Conservation (phyloP, 2,797 vertebrate genomes). For the Crax fasciolata region DNA sequence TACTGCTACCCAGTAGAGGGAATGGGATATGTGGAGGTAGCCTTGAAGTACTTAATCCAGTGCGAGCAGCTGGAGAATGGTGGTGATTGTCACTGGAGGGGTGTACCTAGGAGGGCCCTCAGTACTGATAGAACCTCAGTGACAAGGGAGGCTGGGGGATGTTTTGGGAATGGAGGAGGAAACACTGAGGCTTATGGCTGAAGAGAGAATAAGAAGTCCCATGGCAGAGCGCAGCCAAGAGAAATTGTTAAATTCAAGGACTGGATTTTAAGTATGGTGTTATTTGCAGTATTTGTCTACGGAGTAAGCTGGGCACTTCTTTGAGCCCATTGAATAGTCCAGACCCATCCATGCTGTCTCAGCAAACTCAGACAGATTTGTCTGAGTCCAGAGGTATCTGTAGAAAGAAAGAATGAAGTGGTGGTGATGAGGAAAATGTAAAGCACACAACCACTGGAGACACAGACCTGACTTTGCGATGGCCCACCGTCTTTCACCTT, state of each 20-base stretch:
- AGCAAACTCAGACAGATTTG: neutral
- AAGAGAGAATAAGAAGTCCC: neutral
- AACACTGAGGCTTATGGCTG: neutral
- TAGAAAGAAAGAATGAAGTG: neutral
- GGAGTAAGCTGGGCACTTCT: accelerated
- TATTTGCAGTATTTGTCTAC: neutral
- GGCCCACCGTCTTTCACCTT: neutral
- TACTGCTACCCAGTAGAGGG: conserved; percentile 19
- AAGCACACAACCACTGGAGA: neutral
- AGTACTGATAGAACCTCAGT: neutral
- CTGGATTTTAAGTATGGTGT: neutral
- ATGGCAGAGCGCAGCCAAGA: neutral
- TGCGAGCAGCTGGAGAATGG: neutral
- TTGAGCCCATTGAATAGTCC: neutral
- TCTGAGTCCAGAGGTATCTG: neutral
- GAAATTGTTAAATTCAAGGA: neutral
- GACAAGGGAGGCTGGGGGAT: neutral
- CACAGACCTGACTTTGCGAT: neutral
- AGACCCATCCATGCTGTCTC: neutral
- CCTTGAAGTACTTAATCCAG: conserved; percentile 60
- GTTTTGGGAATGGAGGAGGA: neutral
- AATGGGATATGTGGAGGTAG: neutral
- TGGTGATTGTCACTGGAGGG: neutral
- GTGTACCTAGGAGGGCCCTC: accelerated
- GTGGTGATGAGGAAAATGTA: neutral